Conservation (phyloP, 53 echinoderm and acorn worm genomes). For the Patiria pectinifera region DNA sequence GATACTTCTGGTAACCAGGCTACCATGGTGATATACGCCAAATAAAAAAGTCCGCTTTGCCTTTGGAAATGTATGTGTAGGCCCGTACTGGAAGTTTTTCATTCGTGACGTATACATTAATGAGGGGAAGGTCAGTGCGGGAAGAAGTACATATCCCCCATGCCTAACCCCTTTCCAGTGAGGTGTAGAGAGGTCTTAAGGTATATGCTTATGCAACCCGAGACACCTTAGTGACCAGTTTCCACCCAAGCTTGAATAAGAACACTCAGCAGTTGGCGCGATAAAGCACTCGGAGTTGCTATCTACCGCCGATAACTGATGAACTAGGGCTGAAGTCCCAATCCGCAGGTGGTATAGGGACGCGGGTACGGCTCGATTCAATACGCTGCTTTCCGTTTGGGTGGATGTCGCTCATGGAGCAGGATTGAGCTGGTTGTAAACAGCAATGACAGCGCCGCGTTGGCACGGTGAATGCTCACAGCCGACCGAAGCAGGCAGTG, state of each 20-base stretch:
- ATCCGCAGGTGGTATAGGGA: constrained; percentile 47
- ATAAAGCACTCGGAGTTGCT: constrained; percentile 38
- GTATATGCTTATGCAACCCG: constrained; percentile 4
- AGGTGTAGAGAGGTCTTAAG: not conserved
- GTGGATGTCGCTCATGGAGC: not conserved
- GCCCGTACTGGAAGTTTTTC: not conserved
- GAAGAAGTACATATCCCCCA: constrained; percentile 27
- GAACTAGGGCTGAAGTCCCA: constrained; percentile 29
- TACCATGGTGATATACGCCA: constrained; percentile 17
- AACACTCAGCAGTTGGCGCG: constrained; percentile 53
- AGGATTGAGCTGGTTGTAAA: not conserved
- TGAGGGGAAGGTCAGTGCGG: not conserved
- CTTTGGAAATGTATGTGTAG: not conserved
- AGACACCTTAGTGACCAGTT: constrained; percentile 15
- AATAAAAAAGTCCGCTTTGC: constrained; percentile 34
- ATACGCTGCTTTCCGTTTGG: constrained; percentile 14
- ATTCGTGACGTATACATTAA: not conserved
- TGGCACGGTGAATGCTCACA: not conserved
- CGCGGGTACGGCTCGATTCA: not conserved
- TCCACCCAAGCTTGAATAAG: constrained; percentile 43
- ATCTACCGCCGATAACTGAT: constrained; percentile 31
- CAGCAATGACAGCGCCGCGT: constrained; percentile 14
- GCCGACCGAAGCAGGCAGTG: constrained; percentile 2
- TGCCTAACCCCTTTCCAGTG: not conserved
- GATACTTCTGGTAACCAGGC: constrained; percentile 38